Evolutionary conservation across 2,113 vertebrate species (phyloP).

Genomic region (Prunella fulvescens): DNA sequence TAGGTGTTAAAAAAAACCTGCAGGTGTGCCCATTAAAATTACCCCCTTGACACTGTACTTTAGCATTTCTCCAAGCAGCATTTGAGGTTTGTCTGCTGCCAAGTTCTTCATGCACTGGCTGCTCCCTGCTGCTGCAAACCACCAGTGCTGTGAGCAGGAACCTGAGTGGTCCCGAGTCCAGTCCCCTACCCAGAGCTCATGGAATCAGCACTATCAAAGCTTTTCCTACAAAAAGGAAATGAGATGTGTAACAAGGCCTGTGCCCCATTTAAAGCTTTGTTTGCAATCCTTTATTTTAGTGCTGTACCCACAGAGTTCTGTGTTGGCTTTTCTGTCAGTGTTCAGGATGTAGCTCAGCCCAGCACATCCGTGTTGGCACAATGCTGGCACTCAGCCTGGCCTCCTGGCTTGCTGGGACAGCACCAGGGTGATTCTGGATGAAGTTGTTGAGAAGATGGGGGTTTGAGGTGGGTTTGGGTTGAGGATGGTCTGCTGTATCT

Average conservation of each 20-base stretch:
- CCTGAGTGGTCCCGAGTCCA: not conserved
- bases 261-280: not conserved
- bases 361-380: not conserved
- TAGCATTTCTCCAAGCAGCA: not conserved
- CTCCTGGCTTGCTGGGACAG: rapidly evolving
- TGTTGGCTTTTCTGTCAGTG: rapidly evolving
- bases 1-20: not conserved
- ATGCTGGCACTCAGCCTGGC: rapidly evolving
- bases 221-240: not conserved
- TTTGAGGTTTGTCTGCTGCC: not conserved
- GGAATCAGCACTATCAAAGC: not conserved
- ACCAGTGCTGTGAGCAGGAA: not conserved
- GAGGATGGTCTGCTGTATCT: not conserved
- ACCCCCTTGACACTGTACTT: rapidly evolving
- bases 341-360: not conserved
- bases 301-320: not conserved
- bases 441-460: not conserved
- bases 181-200: not conserved
- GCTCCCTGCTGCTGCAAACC: not conserved
- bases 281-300: not conserved
- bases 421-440: not conserved
- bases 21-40: not conserved
- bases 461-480: not conserved
- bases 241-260: not conserved
- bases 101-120: not conserved